Evolutionary conservation across 1,140 invertebrate species (phyloP).

Genomic region (Teleopsis dalmanni): DNA sequence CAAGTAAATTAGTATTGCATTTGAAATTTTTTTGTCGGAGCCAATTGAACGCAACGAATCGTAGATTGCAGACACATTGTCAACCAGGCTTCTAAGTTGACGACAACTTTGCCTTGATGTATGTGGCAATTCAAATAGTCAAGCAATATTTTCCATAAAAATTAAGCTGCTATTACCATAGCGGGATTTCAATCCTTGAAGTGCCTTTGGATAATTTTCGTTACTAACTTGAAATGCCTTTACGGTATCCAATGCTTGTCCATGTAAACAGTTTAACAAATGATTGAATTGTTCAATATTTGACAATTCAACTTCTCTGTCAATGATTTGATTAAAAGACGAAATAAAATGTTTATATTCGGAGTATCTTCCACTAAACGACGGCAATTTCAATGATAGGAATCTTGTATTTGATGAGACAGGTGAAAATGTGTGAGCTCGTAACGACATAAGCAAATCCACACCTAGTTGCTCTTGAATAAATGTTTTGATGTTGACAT

Average conservation of each 20-base stretch:
- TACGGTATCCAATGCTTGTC: not conserved
- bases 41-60: conserved; percentile 11
- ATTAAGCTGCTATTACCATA: conserved; percentile 2
- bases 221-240: conserved; percentile 1
- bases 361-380: too few relatives aligned
- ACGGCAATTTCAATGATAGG: too few relatives aligned
- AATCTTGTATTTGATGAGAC: too few relatives aligned
- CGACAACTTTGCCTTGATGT: too few relatives aligned
- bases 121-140: too few relatives aligned
- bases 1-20: conserved; percentile 5
- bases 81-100: conserved; percentile 3
- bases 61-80: conserved; percentile 8
- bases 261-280: conserved; percentile 5
- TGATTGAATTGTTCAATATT: conserved; percentile 2
- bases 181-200: not conserved
- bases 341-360: too few relatives aligned
- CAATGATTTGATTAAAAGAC: too few relatives aligned
- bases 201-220: conserved; percentile 2
- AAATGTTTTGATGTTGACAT: too few relatives aligned
- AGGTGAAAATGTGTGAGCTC: too few relatives aligned
- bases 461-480: too few relatives aligned
- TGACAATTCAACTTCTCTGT: too few relatives aligned
- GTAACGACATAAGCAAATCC: too few relatives aligned
- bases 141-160: conserved; percentile 4
- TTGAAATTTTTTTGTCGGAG: conserved; percentile 4